Evolutionary conservation across 2,888 invertebrate genomes (phyloP).

Genomic region (Onthophagus sagittarius): DNA sequence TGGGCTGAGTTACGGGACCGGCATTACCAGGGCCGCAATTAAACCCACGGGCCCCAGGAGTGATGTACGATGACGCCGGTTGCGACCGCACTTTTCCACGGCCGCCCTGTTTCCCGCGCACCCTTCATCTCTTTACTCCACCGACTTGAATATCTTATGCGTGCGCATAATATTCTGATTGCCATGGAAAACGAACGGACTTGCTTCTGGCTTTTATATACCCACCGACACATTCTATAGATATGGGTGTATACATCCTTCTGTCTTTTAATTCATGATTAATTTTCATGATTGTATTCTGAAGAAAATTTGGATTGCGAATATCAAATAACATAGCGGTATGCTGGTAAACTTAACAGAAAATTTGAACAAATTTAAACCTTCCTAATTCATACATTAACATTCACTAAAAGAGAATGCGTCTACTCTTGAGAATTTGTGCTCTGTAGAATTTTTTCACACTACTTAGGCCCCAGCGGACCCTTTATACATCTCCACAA

Average conservation of each 20-base stretch:
- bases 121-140: not conserved
- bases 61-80: slow-evolving; percentile 45
- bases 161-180: not conserved
- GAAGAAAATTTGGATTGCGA: too few relatives aligned
- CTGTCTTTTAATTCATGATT: too few relatives aligned
- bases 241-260: not conserved
- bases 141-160: not conserved
- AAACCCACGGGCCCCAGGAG: slow-evolving; percentile 47
- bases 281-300: too few relatives aligned
- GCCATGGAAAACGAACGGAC: not conserved
- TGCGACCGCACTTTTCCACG: not conserved
- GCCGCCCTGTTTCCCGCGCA: not conserved
- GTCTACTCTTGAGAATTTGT: too few relatives aligned
- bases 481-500: too few relatives aligned
- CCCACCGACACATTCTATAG: not conserved
- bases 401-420: too few relatives aligned
- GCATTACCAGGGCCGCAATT: slow-evolving; percentile 45
- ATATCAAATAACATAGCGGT: too few relatives aligned
- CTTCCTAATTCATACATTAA: too few relatives aligned
- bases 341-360: too few relatives aligned
- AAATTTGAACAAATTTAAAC: too few relatives aligned
- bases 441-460: too few relatives aligned
- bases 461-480: too few relatives aligned
- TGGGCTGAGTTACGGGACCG: slow-evolving; percentile 44
- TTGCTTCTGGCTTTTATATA: not conserved